Base-by-base conservation (phyloP, 2,113 vertebrate genomes). In the Actenoides hombroni region DNA sequence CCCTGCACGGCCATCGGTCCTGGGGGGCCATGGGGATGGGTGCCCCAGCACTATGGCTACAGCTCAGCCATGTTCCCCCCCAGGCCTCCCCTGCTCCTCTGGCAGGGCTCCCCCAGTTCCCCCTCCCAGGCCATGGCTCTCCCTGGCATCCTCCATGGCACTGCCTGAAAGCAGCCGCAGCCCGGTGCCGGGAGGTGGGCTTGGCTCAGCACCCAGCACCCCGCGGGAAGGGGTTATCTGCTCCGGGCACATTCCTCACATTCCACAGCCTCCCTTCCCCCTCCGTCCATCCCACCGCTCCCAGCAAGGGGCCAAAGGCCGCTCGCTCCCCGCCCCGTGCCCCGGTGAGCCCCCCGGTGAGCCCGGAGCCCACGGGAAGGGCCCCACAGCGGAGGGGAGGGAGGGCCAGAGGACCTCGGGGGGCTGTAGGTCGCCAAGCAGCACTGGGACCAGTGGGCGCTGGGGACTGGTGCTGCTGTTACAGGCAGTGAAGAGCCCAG, bases 401-500 rank as follows among this genome's bases (percentile, higher is more conserved):
- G 46, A 29, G 17, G 33, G 33, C 42, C 39, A 3, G 3, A 11
- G 25, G 33, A 4, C 6, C 19, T 25, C 5, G 25, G 13, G 26
- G 39, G 54, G 31, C 44, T 93, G 84, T 67, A 54, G 67, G 48
- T 86, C 0, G 49, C 20, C 9, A 5, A 19, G 33, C 37, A 42
- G 35, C 0, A 1, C 13, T 3, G 2, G 56, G n/a, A n/a, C 6
- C 0, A 0, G 0, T 0, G 28, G 29, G 23, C 0, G 2, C 88
- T 51, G 79, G 64, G 59, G 26, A 42, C 46, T 8, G 26, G 19
- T 39, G 64, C 54, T 69, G 49, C 24, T 67, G 46, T 68, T 51
- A 28, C 53, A 87, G 69, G 49, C 37, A 46, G 76, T 0, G 19
- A n/a, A 24, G 13, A 44, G 63, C 28, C 48, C 3, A 2, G 15